These are phyloP conservation scores for Ceratina australensis DNA, from an alignment of 1,140 invertebrate genomes.

Conservation along the genomic window DNA sequence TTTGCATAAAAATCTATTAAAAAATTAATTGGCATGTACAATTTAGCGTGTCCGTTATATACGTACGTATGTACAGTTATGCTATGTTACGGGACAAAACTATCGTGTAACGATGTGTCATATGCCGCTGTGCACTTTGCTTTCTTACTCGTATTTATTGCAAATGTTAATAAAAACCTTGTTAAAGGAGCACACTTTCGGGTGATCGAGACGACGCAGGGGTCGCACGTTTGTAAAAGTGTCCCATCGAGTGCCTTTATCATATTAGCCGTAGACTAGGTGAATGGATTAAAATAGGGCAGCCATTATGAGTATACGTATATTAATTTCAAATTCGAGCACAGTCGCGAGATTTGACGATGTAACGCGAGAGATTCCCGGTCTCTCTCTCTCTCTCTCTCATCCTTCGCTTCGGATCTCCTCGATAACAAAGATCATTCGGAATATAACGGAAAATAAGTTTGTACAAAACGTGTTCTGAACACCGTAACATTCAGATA, in stretches of 20 bases:
- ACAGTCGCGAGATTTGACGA: conserved; percentile 34
- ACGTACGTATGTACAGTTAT: conserved; percentile 38
- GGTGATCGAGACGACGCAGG: too few relatives aligned
- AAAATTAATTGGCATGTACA: conserved; percentile 43
- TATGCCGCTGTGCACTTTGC: neutral
- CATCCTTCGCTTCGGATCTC: too few relatives aligned
- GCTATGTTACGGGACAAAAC: conserved; percentile 11
- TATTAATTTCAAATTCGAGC: conserved; percentile 56
- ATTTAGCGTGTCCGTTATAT: conserved; percentile 9
- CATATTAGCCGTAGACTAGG: conserved; percentile 53
- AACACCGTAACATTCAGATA: conserved; percentile 61
- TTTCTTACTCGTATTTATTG: conserved; percentile 10
- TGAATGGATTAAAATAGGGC: conserved; percentile 62
- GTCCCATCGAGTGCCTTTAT: conserved; percentile 42
- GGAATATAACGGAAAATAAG: conserved; percentile 48
- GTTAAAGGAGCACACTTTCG: conserved; percentile 14
- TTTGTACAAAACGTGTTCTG: conserved; percentile 66
- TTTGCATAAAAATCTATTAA: conserved; percentile 50
- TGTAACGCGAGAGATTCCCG: conserved; percentile 14
- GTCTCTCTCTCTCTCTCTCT: too few relatives aligned
- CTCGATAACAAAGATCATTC: conserved; percentile 6
- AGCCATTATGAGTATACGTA: conserved; percentile 64
- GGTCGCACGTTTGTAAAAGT: conserved; percentile 34
- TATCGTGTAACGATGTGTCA: conserved; percentile 11
- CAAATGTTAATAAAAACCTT: conserved; percentile 28